A percentile compares a stretch with the other conserved stretches of the same genome.
Conservation (phyloP, 2,888 invertebrate species). For the Trilocha varians region DNA sequence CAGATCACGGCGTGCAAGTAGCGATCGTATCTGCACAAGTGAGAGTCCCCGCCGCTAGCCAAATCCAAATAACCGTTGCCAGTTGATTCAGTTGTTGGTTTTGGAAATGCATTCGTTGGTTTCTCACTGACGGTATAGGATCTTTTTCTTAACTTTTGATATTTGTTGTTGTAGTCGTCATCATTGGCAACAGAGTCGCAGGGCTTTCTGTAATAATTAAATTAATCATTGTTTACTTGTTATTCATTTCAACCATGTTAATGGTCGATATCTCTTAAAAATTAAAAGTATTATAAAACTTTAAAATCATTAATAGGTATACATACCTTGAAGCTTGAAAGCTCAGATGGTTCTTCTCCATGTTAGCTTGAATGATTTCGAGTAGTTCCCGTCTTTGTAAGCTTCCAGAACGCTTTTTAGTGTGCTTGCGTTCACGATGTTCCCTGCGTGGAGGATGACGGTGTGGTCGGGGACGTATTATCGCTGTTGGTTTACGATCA, state of each 20-base stretch:
- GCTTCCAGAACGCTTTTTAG: slow-evolving; percentile 79
- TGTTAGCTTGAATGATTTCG: slow-evolving; percentile 91
- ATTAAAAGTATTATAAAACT: too few relatives aligned
- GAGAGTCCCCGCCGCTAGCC: slow-evolving; percentile 73
- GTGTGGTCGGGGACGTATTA: slow-evolving; percentile 42
- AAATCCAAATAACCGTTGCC: slow-evolving; percentile 75
- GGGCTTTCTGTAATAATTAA: slow-evolving; percentile 71
- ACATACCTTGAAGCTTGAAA: slow-evolving; percentile 85
- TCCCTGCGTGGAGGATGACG: slow-evolving; percentile 58
- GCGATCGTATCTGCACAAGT: slow-evolving; percentile 72
- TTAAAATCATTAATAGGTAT: not conserved
- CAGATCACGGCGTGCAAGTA: slow-evolving; percentile 77
- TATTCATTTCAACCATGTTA: not conserved
- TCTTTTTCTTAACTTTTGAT: slow-evolving; percentile 60
- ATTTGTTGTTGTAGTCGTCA: slow-evolving; percentile 49
- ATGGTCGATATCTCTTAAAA: too few relatives aligned
- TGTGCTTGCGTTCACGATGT: slow-evolving; percentile 60
- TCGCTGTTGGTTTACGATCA: slow-evolving; percentile 34
- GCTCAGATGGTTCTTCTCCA: slow-evolving; percentile 92
- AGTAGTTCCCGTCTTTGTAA: slow-evolving; percentile 86
- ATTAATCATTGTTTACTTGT: not conserved
- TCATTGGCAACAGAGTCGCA: slow-evolving; percentile 49
- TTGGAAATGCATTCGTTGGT: slow-evolving; percentile 53
- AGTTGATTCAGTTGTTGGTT: slow-evolving; percentile 45
- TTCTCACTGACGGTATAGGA: slow-evolving; percentile 70